These are phyloP conservation scores for Threskiornis aethiopicus DNA, from an alignment of 2,797 vertebrate species.

Conservation along the genomic window DNA sequence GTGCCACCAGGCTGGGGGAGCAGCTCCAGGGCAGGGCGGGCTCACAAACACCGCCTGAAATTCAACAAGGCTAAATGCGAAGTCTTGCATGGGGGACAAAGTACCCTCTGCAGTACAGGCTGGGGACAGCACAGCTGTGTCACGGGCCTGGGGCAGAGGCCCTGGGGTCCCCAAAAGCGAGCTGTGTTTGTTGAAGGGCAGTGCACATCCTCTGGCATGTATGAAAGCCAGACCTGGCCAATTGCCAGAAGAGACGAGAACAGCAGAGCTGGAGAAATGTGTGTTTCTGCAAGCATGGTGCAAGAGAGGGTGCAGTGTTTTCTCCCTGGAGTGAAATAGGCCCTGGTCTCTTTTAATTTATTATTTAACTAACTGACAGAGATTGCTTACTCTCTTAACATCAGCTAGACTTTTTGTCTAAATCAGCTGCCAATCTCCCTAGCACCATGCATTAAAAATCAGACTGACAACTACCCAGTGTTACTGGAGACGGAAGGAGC, in stretches of 20 bases:
- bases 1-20: neutral
- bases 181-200: neutral
- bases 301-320: too few relatives aligned
- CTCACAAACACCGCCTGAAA: neutral
- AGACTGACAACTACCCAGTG: accelerated
- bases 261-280: neutral
- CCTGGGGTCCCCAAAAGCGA: neutral
- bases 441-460: accelerated
- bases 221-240: neutral
- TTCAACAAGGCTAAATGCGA: neutral
- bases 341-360: neutral
- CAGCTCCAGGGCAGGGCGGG: neutral
- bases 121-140: neutral
- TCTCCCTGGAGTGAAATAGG: too few relatives aligned
- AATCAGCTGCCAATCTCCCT: neutral
- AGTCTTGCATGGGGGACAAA: accelerated
- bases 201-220: neutral
- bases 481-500: accelerated
- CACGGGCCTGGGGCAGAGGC: neutral
- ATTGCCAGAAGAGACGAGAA: neutral
- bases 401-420: too few relatives aligned
- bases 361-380: neutral
- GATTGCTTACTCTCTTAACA: neutral
- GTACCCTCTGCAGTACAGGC: too few relatives aligned
- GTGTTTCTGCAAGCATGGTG: neutral